Evolutionary conservation across 2,113 vertebrate species (phyloP).

Genomic region (Lophochroa leadbeateri): DNA sequence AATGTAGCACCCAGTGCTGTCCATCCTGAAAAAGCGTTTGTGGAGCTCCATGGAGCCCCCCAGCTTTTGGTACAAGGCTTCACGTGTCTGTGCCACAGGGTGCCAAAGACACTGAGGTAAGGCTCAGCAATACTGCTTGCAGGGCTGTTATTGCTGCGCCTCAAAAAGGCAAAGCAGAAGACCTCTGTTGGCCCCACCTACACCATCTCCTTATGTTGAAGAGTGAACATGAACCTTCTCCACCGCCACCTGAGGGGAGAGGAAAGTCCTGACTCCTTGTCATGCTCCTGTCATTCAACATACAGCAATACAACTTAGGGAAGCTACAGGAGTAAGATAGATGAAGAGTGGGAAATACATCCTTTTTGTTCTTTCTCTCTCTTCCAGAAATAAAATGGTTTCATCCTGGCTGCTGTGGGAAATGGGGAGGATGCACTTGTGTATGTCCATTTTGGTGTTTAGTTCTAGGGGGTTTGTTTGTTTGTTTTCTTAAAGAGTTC

Average conservation of each 20-base stretch:
- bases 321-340: neutral
- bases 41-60: neutral
- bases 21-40: neutral
- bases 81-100: fast-evolving
- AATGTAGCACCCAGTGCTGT: neutral
- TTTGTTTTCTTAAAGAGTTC: neutral
- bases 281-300: neutral
- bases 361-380: neutral
- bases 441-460: neutral
- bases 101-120: neutral
- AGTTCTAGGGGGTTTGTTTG: neutral
- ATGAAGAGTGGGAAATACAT: neutral
- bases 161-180: neutral
- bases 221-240: neutral
- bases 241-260: neutral
- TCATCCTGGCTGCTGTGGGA: neutral
- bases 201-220: neutral
- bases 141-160: neutral
- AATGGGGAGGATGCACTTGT: neutral
- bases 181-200: neutral
- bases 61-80: fast-evolving
- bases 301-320: neutral
- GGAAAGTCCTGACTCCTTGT: neutral
- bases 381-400: neutral
- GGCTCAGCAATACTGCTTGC: neutral